Base-by-base conservation (phyloP, 2,113 vertebrate genomes). In the Recurvirostra avosetta region DNA sequence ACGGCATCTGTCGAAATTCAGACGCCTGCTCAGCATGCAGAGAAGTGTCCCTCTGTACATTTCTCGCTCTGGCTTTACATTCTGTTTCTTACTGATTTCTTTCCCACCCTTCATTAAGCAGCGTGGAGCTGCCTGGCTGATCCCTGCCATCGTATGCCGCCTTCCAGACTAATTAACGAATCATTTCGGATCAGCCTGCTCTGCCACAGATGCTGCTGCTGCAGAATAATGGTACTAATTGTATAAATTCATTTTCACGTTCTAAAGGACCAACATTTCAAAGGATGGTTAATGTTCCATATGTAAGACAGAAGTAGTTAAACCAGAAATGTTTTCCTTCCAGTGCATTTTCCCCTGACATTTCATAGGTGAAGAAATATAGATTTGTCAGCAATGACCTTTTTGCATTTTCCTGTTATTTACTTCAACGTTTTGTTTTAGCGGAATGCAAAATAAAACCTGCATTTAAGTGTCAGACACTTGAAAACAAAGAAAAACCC, bases 41-140 rank as follows among this genome's bases (percentile, higher is more conserved):
- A 77, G 71, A 41, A 88, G 23, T 8, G 62, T 52, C 87, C 50
- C 92, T 53, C 78, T 70, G 62, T 78, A 18, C 5, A 8, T 38
- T 84, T 74, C 86, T 66, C 7, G 9, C 81, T 78, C 58, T n/a
- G 25, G 65, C 68, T 75, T 92, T 71, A 76, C 76, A 79, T 70
- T 85, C 92, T 89, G 70, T 65, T 86, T 79, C 91, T 82, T 79
- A 66, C 65, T n/a, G 45, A 77, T 79, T 90, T 55, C 74, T 89
- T 91, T 87, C 91, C 88, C 85, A 92, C 84, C 80, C 94, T 90
- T 90, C 87, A 83, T 80, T 88, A 90, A 41, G 78, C 85, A 90
- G 68, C 2, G 0, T 16, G 61, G 94, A 94, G 89, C 76, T 75
- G 86, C 82, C 55, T 43, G 85, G 62, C 92, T 86, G 91, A 79